Conservation (phyloP, 2,888 invertebrate genomes). For the Slavum lentiscoides region DNA sequence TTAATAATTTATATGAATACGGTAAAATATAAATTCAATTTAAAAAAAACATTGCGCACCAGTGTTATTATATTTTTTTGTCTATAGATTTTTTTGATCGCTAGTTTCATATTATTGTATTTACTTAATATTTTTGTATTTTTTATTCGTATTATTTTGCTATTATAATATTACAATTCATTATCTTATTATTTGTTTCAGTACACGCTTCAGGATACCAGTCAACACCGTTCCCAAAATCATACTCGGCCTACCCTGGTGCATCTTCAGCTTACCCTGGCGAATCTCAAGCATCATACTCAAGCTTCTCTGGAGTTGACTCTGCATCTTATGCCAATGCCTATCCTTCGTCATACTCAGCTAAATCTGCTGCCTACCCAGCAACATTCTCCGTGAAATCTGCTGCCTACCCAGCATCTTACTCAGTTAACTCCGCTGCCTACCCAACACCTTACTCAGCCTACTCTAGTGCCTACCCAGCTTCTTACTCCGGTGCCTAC, state of each 20-base stretch:
- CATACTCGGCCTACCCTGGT: constrained; percentile 10
- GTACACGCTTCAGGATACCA: constrained; percentile 14
- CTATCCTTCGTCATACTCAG: not conserved
- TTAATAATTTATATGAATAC: too few species aligned
- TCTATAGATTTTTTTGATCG: too few species aligned
- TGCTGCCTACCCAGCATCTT: not conserved
- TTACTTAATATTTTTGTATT: not conserved
- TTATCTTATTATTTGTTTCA: not conserved
- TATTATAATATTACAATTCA: not conserved
- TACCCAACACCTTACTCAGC: constrained; percentile 19
- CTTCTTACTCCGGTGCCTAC: constrained; percentile 1
- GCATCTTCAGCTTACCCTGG: constrained; percentile 9
- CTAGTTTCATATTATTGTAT: too few species aligned
- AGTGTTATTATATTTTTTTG: too few species aligned
- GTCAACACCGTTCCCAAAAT: not conserved
- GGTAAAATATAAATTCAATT: too few species aligned
- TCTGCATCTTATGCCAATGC: constrained; percentile 2
- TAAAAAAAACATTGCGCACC: too few species aligned
- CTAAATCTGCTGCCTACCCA: constrained; percentile 21
- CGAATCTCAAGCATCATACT: not conserved
- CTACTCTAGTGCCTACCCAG: not conserved
- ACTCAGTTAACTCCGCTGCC: not conserved
- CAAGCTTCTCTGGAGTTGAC: not conserved
- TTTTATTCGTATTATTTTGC: not conserved
- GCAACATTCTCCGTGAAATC: not conserved